These are phyloP conservation scores for Glomeris marginata DNA, from an alignment of 2,888 invertebrate species.

Conservation along the genomic window DNA sequence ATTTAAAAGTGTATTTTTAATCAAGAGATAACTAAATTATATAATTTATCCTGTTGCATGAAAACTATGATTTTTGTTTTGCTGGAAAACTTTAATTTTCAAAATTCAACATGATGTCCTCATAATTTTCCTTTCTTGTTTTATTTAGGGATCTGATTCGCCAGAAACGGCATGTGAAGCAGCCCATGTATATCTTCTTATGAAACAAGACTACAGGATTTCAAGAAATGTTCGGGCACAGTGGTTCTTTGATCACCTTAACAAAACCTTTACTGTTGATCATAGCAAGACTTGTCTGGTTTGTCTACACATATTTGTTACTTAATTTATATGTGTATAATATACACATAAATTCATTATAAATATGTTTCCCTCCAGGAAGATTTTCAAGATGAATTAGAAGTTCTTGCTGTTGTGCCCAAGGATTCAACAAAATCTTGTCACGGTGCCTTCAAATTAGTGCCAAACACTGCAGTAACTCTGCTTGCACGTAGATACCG, in stretches of 20 bases:
- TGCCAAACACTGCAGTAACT: slow-evolving; percentile 42
- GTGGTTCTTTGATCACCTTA: slow-evolving; percentile 55
- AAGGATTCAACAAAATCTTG: slow-evolving; percentile 29
- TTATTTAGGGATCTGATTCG: background rate
- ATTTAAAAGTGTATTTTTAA: too few relatives aligned
- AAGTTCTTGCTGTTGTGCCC: slow-evolving; percentile 47
- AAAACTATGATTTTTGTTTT: too few relatives aligned
- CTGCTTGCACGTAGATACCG: slow-evolving; percentile 54
- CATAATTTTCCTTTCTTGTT: too few relatives aligned
- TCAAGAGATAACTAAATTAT: too few relatives aligned
- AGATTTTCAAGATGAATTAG: slow-evolving; percentile 39
- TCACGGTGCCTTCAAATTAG: slow-evolving; percentile 27
- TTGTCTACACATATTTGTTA: slow-evolving; percentile 6
- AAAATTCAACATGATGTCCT: background rate
- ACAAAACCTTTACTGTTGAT: slow-evolving; percentile 40
- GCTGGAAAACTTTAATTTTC: background rate
- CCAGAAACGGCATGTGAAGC: slow-evolving; percentile 35
- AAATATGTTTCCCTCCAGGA: slow-evolving; percentile 25
- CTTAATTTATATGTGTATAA: too few relatives aligned
- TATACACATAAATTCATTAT: background rate
- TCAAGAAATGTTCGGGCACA: slow-evolving; percentile 55
- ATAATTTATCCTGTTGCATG: too few relatives aligned
- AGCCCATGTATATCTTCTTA: slow-evolving; percentile 46
- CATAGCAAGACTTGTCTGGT: slow-evolving; percentile 25
- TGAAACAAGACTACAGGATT: slow-evolving; percentile 53